phyloP scores from a whole-genome alignment of 2,888 invertebrate genomes.

The Mechanitis messenoides region DNA sequence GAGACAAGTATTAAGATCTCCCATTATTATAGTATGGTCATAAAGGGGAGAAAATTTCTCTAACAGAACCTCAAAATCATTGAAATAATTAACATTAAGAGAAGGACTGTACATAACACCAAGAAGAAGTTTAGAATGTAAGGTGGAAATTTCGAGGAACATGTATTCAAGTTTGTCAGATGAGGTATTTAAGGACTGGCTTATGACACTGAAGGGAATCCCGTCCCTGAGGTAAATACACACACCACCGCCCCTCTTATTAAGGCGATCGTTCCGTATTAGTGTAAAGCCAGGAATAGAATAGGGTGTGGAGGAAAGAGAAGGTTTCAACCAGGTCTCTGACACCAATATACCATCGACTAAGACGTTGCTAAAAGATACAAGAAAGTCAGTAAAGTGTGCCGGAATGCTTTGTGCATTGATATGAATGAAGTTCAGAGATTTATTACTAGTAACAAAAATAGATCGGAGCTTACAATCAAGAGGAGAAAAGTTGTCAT shows the following conservation, averaged over 20 bases:
- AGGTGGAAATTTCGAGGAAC: slow-evolving; percentile 12
- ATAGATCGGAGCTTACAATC: not conserved
- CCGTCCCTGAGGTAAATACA: slow-evolving; percentile 15
- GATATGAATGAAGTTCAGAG: not conserved
- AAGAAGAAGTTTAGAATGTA: slow-evolving; percentile 10
- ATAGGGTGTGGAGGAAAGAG: slow-evolving; percentile 8
- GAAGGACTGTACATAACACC: slow-evolving; percentile 13
- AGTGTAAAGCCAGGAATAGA: slow-evolving; percentile 10
- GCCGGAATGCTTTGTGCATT: not conserved
- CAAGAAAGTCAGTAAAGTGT: not conserved
- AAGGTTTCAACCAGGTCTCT: slow-evolving; percentile 10
- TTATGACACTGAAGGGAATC: slow-evolving; percentile 13
- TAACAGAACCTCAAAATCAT: slow-evolving; percentile 9
- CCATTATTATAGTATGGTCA: not conserved
- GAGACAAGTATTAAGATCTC: not conserved
- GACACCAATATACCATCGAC: not conserved
- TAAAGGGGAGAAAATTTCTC: slow-evolving; percentile 5
- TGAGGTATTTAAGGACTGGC: slow-evolving; percentile 7
- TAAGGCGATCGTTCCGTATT: slow-evolving; percentile 15
- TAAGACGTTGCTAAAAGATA: slow-evolving; percentile 1
- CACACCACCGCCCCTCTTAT: slow-evolving; percentile 15
- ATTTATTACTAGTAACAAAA: not conserved
- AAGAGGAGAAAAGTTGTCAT: not conserved
- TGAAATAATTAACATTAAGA: slow-evolving; percentile 11
- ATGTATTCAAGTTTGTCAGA: slow-evolving; percentile 12